Conservation (phyloP, 92 coral and sea anemone genomes). For the Porites rus region DNA sequence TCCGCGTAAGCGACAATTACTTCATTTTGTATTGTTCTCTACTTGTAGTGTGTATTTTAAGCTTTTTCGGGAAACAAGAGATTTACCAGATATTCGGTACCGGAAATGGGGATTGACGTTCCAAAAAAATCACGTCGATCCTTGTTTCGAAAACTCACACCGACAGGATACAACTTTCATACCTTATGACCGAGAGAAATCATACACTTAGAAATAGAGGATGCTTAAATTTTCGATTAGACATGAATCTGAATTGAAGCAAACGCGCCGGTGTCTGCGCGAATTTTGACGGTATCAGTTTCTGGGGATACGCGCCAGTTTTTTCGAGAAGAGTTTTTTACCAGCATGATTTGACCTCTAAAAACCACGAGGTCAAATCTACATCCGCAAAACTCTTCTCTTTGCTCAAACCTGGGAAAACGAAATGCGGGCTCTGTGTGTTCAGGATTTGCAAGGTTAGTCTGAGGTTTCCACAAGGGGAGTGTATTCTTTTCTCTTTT, state of each 20-base stretch:
- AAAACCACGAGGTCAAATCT: conserved; percentile 22
- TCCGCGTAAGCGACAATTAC: conserved; percentile 20
- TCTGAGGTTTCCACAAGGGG: too few relatives aligned
- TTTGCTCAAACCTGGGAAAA: not conserved
- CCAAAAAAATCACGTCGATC: conserved; percentile 52
- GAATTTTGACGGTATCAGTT: not conserved
- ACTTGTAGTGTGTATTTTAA: conserved; percentile 46
- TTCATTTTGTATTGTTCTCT: conserved; percentile 54
- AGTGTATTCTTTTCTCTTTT: too few relatives aligned
- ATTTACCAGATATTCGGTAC: conserved; percentile 26
- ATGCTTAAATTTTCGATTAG: not conserved
- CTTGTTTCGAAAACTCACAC: conserved; percentile 15
- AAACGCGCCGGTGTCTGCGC: not conserved
- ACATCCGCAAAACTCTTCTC: not conserved
- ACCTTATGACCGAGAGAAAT: not conserved
- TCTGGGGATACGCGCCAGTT: not conserved
- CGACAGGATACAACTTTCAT: not conserved
- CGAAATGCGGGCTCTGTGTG: not conserved
- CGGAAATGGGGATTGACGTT: conserved; percentile 55
- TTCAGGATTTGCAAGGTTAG: not conserved
- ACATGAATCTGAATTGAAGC: not conserved
- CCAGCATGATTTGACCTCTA: conserved; percentile 1
- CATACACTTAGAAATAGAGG: not conserved
- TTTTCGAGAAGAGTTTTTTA: not conserved
- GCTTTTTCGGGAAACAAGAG: conserved; percentile 3